A percentile compares a stretch with the other conserved stretches of the same genome.
Conservation (phyloP, 2,113 vertebrate species). For the Taurulus bubalis region DNA sequence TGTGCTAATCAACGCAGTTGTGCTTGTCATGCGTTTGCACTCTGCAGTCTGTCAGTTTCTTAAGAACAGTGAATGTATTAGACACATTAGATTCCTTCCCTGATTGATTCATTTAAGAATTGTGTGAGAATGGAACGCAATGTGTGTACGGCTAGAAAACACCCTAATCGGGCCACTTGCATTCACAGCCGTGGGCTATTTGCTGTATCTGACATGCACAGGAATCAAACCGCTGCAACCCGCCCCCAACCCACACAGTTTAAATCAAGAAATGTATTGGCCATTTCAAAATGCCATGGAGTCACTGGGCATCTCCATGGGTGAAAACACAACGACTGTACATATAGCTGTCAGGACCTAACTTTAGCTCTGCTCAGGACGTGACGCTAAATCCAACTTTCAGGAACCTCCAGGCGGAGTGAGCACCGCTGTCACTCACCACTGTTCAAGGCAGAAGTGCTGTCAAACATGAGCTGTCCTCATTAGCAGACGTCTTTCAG, state of each 20-base stretch:
- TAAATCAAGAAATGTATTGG: not conserved
- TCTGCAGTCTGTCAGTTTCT: conserved; percentile 14
- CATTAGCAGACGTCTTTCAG: conserved; percentile 44
- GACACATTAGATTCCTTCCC: not conserved
- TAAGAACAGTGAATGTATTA: not conserved
- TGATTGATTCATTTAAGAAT: not conserved
- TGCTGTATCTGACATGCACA: not conserved
- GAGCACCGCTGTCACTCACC: conserved; percentile 62
- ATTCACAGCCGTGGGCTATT: not conserved
- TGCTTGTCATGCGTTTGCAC: conserved; percentile 15
- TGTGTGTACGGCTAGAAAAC: not conserved
- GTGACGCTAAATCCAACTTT: conserved; percentile 52
- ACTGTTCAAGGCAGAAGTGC: conserved; percentile 32
- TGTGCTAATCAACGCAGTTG: conserved; percentile 46
- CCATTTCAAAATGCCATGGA: conserved; percentile 9
- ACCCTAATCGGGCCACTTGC: not conserved
- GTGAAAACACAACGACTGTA: conserved; percentile 14
- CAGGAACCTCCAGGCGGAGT: conserved; percentile 61
- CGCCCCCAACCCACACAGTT: not conserved
- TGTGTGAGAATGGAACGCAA: not conserved
- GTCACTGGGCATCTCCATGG: conserved; percentile 16
- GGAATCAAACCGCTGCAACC: no score
- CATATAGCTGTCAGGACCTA: conserved; percentile 43
- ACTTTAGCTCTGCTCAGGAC: conserved; percentile 53
- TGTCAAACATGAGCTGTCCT: conserved; percentile 47